Conservation (phyloP, 2,113 vertebrate species). For the Caloenas nicobarica region DNA sequence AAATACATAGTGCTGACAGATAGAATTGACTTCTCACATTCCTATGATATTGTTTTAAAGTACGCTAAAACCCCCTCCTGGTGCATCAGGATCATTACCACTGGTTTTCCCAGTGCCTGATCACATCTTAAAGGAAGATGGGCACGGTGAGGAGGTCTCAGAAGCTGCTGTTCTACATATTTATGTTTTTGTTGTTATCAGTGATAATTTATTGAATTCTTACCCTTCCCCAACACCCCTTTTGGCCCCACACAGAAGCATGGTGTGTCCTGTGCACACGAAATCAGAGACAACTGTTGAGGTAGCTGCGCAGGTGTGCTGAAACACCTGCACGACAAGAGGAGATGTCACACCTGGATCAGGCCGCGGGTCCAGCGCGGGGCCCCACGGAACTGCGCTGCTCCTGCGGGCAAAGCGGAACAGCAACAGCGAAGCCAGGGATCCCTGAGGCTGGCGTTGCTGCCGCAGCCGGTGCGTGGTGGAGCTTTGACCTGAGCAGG, state of each 20-base stretch:
- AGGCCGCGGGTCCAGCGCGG: rapidly evolving
- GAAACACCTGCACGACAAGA: rapidly evolving
- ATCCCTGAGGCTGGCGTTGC: rapidly evolving
- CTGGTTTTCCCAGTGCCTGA: rapidly evolving
- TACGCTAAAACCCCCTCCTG: neutral
- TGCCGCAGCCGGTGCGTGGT: rapidly evolving
- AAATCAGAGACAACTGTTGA: neutral
- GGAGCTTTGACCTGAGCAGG: neutral
- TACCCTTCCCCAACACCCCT: neutral
- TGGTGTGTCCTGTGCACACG: rapidly evolving
- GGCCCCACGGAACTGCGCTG: neutral
- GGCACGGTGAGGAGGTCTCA: neutral
- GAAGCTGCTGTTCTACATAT: neutral
- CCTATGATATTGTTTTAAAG: neutral
- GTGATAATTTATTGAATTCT: neutral
- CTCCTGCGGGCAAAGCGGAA: neutral
- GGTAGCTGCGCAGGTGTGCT: neutral
- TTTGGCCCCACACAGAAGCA: neutral
- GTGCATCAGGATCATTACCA: neutral
- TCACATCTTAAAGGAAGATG: neutral
- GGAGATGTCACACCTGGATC: neutral
- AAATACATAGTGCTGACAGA: neutral
- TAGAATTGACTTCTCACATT: neutral
- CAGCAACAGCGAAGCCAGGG: rapidly evolving
- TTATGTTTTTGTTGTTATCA: too few species aligned